Evolutionary conservation across 1,140 invertebrate genomes (phyloP).

Genomic region (Anoplophora glabripennis): DNA sequence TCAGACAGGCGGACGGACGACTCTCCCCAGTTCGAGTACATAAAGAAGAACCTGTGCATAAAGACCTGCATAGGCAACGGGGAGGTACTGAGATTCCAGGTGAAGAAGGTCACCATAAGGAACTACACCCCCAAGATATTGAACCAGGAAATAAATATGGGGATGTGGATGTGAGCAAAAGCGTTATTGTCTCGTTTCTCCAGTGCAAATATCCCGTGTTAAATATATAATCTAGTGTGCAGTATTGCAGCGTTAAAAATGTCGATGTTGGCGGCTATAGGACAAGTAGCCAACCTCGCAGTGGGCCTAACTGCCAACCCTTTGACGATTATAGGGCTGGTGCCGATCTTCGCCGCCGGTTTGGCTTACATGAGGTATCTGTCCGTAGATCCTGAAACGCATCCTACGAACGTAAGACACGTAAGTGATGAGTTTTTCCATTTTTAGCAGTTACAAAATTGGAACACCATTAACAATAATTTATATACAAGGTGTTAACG

Average conservation of each 20-base stretch:
- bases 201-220: not conserved
- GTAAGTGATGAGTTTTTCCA: slow-evolving; percentile 53
- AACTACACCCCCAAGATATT: slow-evolving; percentile 67
- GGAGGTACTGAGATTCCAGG: slow-evolving; percentile 29
- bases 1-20: slow-evolving; percentile 1
- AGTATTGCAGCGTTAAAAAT: slow-evolving; percentile 8
- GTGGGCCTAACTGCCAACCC: slow-evolving; percentile 46
- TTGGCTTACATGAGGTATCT: slow-evolving; percentile 79
- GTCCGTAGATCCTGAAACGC: slow-evolving; percentile 76
- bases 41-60: slow-evolving; percentile 58
- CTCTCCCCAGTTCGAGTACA: slow-evolving; percentile 47
- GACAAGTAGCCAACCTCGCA: slow-evolving; percentile 35
- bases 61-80: slow-evolving; percentile 57
- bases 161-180: slow-evolving; percentile 45
- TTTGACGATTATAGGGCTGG: slow-evolving; percentile 65
- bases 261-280: slow-evolving; percentile 31
- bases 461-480: too few species aligned
- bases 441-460: not conserved
- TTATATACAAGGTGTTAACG: too few species aligned
- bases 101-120: slow-evolving; percentile 54
- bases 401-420: slow-evolving; percentile 64
- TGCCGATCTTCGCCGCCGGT: slow-evolving; percentile 75
- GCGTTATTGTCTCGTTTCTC: not conserved
- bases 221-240: slow-evolving; percentile 24
- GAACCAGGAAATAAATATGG: slow-evolving; percentile 49